These are phyloP conservation scores for Petrocephalus schoutedeni DNA, from an alignment of 2,797 vertebrate genomes.

Conservation along the genomic window DNA sequence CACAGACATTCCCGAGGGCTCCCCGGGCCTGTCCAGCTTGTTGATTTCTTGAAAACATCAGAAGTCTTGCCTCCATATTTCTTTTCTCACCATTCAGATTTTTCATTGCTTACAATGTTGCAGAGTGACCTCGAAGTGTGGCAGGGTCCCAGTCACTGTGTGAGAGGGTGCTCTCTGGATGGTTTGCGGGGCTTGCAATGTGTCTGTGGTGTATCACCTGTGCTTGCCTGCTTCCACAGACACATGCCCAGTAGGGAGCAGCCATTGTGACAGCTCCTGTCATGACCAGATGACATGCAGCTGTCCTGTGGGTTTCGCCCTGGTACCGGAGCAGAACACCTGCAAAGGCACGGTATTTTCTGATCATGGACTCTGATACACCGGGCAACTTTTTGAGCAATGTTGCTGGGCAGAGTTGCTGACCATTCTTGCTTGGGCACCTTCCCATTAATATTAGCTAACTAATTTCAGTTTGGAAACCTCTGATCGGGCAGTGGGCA, in stretches of 20 bases:
- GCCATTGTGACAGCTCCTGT: constrained; percentile 72
- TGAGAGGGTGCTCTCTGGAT: neutral
- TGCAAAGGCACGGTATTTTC: constrained; percentile 62
- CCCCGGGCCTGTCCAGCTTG: neutral
- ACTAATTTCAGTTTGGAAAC: neutral
- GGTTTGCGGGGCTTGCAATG: neutral
- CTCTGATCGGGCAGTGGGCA: neutral
- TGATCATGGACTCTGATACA: neutral
- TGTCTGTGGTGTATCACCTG: neutral
- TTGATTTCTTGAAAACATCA: neutral
- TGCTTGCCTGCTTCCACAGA: constrained; percentile 47
- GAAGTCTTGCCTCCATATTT: neutral
- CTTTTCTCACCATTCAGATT: neutral
- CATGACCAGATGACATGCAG: constrained; percentile 71
- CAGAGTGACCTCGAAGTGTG: neutral
- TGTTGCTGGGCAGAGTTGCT: neutral
- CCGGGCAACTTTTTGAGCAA: neutral
- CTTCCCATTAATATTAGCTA: neutral
- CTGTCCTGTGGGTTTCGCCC: constrained; percentile 74
- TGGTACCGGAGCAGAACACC: constrained; percentile 67
- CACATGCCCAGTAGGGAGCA: constrained; percentile 70
- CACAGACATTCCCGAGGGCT: neutral
- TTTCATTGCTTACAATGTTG: neutral
- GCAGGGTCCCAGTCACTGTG: neutral
- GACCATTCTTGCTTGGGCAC: no score